These are phyloP conservation scores for Nymphalis io DNA, from an alignment of 1,140 invertebrate species.

Conservation along the genomic window DNA sequence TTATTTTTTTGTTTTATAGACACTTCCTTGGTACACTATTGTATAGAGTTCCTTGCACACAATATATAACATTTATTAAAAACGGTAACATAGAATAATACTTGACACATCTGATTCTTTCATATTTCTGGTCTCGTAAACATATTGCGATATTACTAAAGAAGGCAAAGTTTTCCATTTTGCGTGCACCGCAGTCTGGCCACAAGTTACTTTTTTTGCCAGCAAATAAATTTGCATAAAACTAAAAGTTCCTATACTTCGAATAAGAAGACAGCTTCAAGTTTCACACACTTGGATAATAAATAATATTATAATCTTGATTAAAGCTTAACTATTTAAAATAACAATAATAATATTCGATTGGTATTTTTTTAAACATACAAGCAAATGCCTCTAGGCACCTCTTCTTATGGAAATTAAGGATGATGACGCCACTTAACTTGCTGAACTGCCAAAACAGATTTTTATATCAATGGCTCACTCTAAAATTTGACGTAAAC, in stretches of 20 bases:
- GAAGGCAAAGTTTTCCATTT: slow-evolving; percentile 67
- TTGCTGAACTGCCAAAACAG: too few species aligned
- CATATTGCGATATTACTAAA: slow-evolving; percentile 66
- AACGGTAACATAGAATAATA: neutral
- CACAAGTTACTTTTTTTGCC: slow-evolving; percentile 50
- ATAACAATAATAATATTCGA: neutral
- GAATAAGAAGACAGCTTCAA: neutral
- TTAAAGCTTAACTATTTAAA: neutral
- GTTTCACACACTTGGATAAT: slow-evolving; percentile 9
- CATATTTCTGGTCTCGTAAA: slow-evolving; percentile 42
- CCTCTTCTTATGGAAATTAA: too few species aligned
- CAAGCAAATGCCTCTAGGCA: too few species aligned
- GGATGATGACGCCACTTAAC: too few species aligned
- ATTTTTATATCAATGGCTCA: too few species aligned
- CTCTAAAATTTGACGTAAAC: too few species aligned
- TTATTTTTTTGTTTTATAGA: too few species aligned
- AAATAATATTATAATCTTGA: slow-evolving; percentile 3
- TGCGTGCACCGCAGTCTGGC: slow-evolving; percentile 49
- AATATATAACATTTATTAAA: too few species aligned
- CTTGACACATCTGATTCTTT: slow-evolving; percentile 5
- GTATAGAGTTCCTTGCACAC: too few species aligned
- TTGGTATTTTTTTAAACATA: too few species aligned
- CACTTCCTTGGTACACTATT: too few species aligned
- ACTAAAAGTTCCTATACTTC: slow-evolving; percentile 28
- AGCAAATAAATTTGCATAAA: slow-evolving; percentile 50